Percentiles rank a stretch among this genome's conserved stretches.
phyloP scores from a whole-genome alignment of 2,888 invertebrate species.

The Callyntrura guangdongensis region DNA sequence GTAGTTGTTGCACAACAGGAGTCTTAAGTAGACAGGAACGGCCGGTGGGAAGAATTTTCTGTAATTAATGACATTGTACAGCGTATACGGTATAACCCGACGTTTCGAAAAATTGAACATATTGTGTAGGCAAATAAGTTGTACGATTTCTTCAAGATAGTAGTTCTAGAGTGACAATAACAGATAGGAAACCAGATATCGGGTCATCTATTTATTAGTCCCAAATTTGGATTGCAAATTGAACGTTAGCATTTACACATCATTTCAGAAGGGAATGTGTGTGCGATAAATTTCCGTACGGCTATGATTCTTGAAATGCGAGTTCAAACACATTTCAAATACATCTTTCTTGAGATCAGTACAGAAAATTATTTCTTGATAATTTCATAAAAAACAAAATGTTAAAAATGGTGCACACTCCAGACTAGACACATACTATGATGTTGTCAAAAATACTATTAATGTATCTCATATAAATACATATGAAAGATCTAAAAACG shows the following conservation, averaged over 20 bases:
- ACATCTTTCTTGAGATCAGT: not conserved
- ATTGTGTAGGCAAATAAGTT: not conserved
- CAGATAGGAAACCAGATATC: not conserved
- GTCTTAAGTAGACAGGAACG: constrained; percentile 5
- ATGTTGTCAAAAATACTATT: not conserved
- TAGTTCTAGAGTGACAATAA: constrained; percentile 52
- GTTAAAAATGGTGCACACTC: not conserved
- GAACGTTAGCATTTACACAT: not conserved
- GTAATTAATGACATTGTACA: not conserved
- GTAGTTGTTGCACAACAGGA: constrained; percentile 63
- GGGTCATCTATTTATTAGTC: not conserved
- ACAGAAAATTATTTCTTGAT: constrained; percentile 34
- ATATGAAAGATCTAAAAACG: not conserved
- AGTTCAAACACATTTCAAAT: constrained; percentile 59
- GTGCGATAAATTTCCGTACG: constrained; percentile 19
- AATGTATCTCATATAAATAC: not conserved
- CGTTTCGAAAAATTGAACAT: not conserved
- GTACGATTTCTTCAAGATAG: not conserved
- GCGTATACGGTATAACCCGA: not conserved
- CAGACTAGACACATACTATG: not conserved
- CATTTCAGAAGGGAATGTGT: not conserved
- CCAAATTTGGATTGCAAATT: not conserved
- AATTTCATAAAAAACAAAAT: not conserved
- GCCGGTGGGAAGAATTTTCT: not conserved
- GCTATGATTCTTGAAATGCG: constrained; percentile 11